A percentile compares a stretch with the other conserved stretches of the same genome.
Evolutionary conservation across 2,888 invertebrate genomes (phyloP).

Genomic region (Synanthedon formicaeformis): DNA sequence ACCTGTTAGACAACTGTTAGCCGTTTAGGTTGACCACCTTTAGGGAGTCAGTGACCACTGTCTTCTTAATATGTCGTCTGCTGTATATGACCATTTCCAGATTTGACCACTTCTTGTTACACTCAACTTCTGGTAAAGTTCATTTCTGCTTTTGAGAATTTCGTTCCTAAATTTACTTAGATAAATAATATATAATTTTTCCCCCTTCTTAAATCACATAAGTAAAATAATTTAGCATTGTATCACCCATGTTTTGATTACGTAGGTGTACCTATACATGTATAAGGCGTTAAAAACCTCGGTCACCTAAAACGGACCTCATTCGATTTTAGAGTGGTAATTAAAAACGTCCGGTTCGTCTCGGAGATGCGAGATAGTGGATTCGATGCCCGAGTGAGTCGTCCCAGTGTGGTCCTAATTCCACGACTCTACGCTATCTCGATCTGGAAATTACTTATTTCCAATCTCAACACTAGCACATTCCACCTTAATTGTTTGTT

Average conservation of each 20-base stretch:
- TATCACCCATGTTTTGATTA: background rate
- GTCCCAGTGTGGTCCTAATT: slow-evolving; percentile 55
- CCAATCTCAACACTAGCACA: background rate
- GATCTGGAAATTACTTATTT: slow-evolving; percentile 19
- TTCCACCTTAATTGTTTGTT: background rate
- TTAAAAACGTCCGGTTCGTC: slow-evolving; percentile 21
- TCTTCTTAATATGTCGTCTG: no score
- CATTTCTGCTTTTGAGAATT: no score
- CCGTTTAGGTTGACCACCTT: no score
- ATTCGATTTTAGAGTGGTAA: slow-evolving; percentile 31
- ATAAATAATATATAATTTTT: no score
- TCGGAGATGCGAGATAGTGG: slow-evolving; percentile 46
- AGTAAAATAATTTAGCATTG: no score
- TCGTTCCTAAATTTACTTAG: no score
- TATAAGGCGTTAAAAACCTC: background rate
- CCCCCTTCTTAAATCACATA: no score
- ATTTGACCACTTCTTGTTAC: no score
- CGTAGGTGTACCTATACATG: background rate
- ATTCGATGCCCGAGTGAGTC: slow-evolving; percentile 46
- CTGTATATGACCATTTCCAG: no score
- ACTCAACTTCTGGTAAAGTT: no score
- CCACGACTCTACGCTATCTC: slow-evolving; percentile 39
- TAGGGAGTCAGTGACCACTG: no score
- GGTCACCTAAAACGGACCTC: slow-evolving; percentile 3
- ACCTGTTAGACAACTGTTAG: no score